Evolutionary conservation across 1,140 invertebrate genomes (phyloP), one percentile per base, ranked within the genome.

Genomic region (Hydropsyche tenuis): DNA sequence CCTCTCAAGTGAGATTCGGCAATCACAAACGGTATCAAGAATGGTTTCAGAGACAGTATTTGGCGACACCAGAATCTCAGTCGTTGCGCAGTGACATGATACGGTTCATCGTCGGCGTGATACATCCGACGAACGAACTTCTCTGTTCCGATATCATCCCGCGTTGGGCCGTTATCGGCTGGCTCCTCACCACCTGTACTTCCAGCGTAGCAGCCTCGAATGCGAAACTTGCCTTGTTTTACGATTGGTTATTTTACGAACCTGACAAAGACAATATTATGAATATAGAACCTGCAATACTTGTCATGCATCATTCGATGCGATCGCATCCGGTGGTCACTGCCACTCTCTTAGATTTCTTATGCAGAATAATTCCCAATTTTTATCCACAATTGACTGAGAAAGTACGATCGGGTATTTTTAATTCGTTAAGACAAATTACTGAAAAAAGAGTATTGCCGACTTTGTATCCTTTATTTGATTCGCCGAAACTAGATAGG

Each of bases 261-360:
- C 90, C 94, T 27, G 92, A 95, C 68, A 95, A 95, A 83, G 97
- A 99, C 83, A 99, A 97, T 81, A 99, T 99, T 75, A 99, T 99
- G 97, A 98, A 98, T 82, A 97, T 99, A 79, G 97, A 99, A 85
- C 97, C 97, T n/a, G 96, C 95, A 9, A 98, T 99, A 81, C 87
- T 99, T 72, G 96, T 99, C 0, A 99, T 99, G 96, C 94, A 96
- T 82, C 94, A 98, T 87, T 98, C 96, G 43, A 95, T 99, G 88
- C 89, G 94, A 81, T 95, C 94, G 79, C 96, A 99, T 88, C 95
- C 96, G 48, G 93, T 93, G 46, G 96, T 98, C 72, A 98, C 96
- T 78, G 95, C 94, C 60, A 97, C 95, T 11, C 86, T 99, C 62
- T 84, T 99, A 74, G 96, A 99, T 85, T 99, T 99, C 85, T 87